These are phyloP conservation scores for Proisotoma minuta DNA, from an alignment of 2,888 invertebrate species.

Conservation along the genomic window DNA sequence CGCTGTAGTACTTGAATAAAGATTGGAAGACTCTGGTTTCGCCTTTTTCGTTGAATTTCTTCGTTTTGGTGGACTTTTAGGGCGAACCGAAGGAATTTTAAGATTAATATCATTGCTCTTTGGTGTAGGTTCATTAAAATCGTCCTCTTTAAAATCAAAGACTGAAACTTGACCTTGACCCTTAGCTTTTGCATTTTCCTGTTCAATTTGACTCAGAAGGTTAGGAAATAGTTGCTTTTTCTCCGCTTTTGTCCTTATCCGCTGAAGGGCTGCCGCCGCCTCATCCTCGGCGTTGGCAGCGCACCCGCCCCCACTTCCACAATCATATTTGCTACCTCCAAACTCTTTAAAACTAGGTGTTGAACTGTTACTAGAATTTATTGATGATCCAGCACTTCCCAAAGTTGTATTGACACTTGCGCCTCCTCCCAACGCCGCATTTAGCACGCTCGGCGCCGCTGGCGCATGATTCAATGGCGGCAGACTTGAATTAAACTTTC, in stretches of 20 bases:
- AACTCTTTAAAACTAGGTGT: not conserved
- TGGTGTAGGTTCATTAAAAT: no score
- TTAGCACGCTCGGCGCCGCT: no score
- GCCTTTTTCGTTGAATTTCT: slow-evolving; percentile 24
- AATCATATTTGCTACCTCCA: slow-evolving; percentile 1
- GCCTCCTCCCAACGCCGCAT: no score
- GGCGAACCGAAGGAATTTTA: not conserved
- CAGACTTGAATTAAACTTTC: slow-evolving; percentile 44
- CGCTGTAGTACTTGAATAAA: not conserved
- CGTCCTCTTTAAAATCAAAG: slow-evolving; percentile 63
- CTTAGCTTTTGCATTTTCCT: slow-evolving; percentile 31
- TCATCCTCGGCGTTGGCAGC: not conserved
- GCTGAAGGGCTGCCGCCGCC: slow-evolving; percentile 1
- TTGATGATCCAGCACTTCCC: slow-evolving; percentile 6
- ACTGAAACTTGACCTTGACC: slow-evolving; percentile 55
- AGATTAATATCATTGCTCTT: slow-evolving; percentile 45
- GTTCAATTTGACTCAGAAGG: slow-evolving; percentile 46
- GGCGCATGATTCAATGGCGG: slow-evolving; percentile 38
- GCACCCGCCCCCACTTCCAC: not conserved
- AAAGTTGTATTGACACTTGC: not conserved
- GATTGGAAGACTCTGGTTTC: no score
- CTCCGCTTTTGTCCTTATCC: slow-evolving; percentile 82
- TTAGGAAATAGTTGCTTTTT: slow-evolving; percentile 58
- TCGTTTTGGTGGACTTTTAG: slow-evolving; percentile 27
- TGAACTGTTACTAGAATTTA: not conserved